Percentiles rank a stretch among this genome's conserved stretches.
These are phyloP conservation scores for Empis stercorea DNA, from an alignment of 2,888 invertebrate genomes.

Conservation along the genomic window DNA sequence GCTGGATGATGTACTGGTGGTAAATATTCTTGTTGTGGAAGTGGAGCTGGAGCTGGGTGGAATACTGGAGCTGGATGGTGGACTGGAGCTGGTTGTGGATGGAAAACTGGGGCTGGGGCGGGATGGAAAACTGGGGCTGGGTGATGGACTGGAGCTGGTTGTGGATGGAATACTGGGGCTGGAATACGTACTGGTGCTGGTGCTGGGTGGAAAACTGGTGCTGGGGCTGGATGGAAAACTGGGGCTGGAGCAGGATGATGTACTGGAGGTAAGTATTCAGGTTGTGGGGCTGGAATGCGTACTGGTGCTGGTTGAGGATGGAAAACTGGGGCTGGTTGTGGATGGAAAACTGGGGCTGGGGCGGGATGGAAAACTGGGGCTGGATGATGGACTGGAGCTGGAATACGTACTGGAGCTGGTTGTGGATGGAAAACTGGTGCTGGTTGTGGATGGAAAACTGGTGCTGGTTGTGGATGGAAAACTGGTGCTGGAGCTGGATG, in stretches of 20 bases:
- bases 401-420: background rate
- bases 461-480: background rate
- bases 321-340: conserved; percentile 9
- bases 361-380: background rate
- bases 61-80: background rate
- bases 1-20: background rate
- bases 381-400: background rate
- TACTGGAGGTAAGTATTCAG: background rate
- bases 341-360: conserved; percentile 9
- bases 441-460: background rate
- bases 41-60: conserved; percentile 1
- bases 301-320: conserved; percentile 7
- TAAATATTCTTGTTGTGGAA: background rate
- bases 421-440: background rate
- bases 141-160: background rate
- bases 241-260: background rate
- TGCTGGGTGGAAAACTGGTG: conserved; percentile 1
- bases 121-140: background rate
- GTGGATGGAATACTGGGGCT: background rate
- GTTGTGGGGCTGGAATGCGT: background rate
- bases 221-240: background rate
- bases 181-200: background rate
- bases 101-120: conserved; percentile 1
- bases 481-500: background rate
- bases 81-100: conserved; percentile 1